Base-by-base conservation (phyloP, 64 coral and sea anemone genomes). In the Acropora yongei region DNA sequence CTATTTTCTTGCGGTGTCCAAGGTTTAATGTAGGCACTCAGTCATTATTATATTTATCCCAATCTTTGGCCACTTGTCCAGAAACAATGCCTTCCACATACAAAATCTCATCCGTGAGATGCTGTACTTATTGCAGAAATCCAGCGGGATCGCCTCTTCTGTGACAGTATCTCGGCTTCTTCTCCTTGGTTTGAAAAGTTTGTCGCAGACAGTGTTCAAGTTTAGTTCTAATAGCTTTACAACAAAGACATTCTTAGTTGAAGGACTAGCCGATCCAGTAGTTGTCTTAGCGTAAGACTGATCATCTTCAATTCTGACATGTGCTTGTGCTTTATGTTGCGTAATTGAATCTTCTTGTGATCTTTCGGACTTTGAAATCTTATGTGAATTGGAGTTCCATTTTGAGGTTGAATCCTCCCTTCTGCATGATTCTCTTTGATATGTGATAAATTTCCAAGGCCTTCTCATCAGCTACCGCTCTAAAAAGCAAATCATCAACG, bases 181-280 rank as follows among this genome's bases (percentile, higher is more conserved):
- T n/a, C 49, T 39, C 72, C 47, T 53, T 44, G 51, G 51, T 47
- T 68, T 87, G 45, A 57, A 43, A 50, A 90, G 60, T 53, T 90
- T 41, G 75, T 96, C 91, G 19, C 58, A 75, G 10, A 73, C 19
- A 77, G 87, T 93, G 67, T 96, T 87, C 95, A 91, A 96, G 14
- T 74, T 84, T 39, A 86, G 3, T 73, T 91, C 95, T 41, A 94
- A 45, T 42, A 94, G 55, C 20, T 84, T 82, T 1, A 43, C 13
- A 14, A 84, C 65, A 84, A 9, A 16, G 40, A 47, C 55, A 47
- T 84, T 18, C 2, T 79, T 61, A 0, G 43, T 68, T 10, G 60
- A 19, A n/a, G 72, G 66, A 73, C 51, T 91, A 60, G 39, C 76
- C 4, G 77, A 74, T 53, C 61, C 83, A 44, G 75, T 95, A n/a